Percentiles rank a stretch among this genome's conserved stretches.
phyloP scores from a whole-genome alignment of 1,140 invertebrate genomes.

The Meloidogyne hapla region DNA sequence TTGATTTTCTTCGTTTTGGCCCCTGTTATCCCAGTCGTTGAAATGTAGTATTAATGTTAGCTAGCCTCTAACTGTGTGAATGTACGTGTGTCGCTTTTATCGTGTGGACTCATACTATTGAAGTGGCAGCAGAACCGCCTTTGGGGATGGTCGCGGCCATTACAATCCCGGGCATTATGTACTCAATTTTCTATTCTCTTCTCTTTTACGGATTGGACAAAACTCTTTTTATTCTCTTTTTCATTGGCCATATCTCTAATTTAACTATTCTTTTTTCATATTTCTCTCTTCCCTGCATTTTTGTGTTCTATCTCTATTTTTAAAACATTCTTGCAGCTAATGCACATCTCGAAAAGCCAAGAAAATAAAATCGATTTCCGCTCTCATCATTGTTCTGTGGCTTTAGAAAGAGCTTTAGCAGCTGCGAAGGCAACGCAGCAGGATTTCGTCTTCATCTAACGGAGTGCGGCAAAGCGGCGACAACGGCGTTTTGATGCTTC shows the following conservation, averaged over 20 bases:
- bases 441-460: conserved; percentile 27
- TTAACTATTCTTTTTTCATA: not conserved
- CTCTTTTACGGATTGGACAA: not conserved
- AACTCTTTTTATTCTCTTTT: not conserved
- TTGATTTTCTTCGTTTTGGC: not conserved
- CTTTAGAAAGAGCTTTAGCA: too few species aligned
- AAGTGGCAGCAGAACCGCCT: not conserved
- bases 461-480: not conserved
- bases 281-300: conserved; percentile 5
- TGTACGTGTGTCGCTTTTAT: conserved; percentile 1
- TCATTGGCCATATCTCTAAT: not conserved
- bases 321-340: not conserved
- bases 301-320: not conserved
- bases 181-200: not conserved
- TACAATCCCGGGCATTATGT: not conserved
- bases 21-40: not conserved
- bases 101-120: not conserved
- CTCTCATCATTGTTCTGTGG: conserved; percentile 29
- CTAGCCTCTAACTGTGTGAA: not conserved
- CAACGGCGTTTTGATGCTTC: not conserved
- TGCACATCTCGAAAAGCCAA: not conserved
- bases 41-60: not conserved
- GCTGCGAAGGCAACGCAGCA: not conserved
- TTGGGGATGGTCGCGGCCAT: not conserved
- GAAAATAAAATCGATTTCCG: conserved; percentile 26